These are phyloP conservation scores for Malurus elegans DNA, from an alignment of 2,113 vertebrate genomes.

Conservation along the genomic window DNA sequence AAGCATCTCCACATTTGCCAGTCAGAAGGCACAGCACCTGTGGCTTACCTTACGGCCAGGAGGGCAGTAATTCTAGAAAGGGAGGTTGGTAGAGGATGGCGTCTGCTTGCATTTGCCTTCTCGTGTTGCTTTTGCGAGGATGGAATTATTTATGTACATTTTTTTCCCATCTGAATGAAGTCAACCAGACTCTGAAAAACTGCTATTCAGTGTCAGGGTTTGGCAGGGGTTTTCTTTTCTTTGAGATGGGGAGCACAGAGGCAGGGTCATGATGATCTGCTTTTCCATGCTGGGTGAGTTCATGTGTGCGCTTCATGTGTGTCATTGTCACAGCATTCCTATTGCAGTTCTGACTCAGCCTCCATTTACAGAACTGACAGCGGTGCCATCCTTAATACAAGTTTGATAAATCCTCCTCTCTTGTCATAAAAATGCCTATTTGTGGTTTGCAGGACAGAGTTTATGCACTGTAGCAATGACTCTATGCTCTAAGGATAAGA, in stretches of 20 bases:
- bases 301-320: accelerated
- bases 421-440: background rate
- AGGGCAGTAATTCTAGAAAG: conserved; percentile 1
- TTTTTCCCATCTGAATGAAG: background rate
- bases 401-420: background rate
- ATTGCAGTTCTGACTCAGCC: background rate
- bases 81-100: background rate
- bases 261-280: background rate
- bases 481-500: background rate
- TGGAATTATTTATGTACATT: background rate
- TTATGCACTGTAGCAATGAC: background rate
- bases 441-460: background rate
- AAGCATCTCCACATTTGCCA: background rate
- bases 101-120: background rate
- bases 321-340: background rate
- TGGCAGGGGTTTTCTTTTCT: background rate
- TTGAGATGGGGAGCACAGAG: background rate
- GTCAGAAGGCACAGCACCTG: background rate
- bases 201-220: background rate
- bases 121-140: background rate
- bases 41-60: background rate
- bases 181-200: background rate
- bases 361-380: background rate
- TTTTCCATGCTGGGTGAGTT: background rate
- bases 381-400: accelerated